Base-by-base conservation (phyloP, 2,888 invertebrate genomes). In the Timema podura region DNA sequence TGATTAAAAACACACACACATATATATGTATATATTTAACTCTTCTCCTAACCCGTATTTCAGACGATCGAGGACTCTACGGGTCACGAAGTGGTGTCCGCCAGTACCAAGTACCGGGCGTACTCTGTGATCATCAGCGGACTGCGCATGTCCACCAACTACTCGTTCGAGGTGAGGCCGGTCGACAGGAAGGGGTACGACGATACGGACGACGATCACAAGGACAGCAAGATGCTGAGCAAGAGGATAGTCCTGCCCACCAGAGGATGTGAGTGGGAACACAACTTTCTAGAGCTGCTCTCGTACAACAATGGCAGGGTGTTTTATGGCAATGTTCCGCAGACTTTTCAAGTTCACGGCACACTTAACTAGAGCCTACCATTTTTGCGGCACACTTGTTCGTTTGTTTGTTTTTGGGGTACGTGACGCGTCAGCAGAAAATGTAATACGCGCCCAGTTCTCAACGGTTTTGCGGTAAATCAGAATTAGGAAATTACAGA, bases 131-230 rank as follows among this genome's bases (percentile, higher is more conserved):
- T 87, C 67, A 85, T 91, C 71, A 85, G 86, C 46, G 91, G 91
- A 67, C 83, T 93, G 68, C 84, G 92, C 70, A 92, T 92, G 92
- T 90, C 92, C 67, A 92, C 92, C 65, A 91, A 89, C 57, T 93
- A 93, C 79, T 90, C 91, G 66, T 90, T 92, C 78, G 89, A 91
- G 82, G 89, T 92, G 48, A 85, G 87, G 66, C 87, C 89, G 0
- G 82, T 86, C 49, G 82, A 74, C 61, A 15, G 61, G 61, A 16
- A 30, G 61, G 51, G 64, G 46, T 30, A 51, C 1, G n/a, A 64
- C 13, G 30, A 49, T 46, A n/a, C 15, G 11, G 57, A 57, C 30
- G 57, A 16, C 7, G 45, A 9, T 6, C 10, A 54, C 11, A 84
- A 64, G 85, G 84, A 75, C 83, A 83, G 16, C 82, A 78, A 76